A percentile compares a stretch with the other conserved stretches of the same genome.
These are phyloP conservation scores for Dynastes maya DNA, from an alignment of 2,888 invertebrate genomes.

Conservation along the genomic window DNA sequence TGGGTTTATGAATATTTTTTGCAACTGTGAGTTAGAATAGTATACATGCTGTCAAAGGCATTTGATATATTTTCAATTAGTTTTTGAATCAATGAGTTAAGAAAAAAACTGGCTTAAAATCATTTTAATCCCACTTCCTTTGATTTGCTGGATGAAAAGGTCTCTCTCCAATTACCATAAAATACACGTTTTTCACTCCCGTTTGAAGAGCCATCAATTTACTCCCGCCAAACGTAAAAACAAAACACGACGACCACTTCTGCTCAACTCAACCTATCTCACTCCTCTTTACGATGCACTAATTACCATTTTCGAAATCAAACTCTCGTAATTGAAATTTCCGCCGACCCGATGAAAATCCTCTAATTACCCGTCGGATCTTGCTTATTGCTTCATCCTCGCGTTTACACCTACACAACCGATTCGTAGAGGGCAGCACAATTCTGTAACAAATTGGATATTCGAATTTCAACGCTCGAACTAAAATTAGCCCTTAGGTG, in stretches of 20 bases:
- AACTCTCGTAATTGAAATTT: slow-evolving; percentile 20
- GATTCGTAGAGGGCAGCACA: not conserved
- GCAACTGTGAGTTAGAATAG: too few relatives aligned
- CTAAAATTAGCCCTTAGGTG: not conserved
- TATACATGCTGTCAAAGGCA: not conserved
- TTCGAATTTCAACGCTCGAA: not conserved
- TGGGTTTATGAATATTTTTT: not conserved
- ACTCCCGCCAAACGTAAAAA: not conserved
- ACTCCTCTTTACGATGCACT: not conserved
- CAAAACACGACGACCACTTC: not conserved
- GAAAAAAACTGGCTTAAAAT: too few relatives aligned
- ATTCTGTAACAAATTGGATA: slow-evolving; percentile 11
- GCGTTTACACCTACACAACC: slow-evolving; percentile 4
- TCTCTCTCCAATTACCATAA: slow-evolving; percentile 7
- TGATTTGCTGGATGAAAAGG: not conserved
- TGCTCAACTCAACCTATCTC: not conserved
- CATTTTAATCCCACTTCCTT: not conserved
- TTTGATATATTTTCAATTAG: too few relatives aligned
- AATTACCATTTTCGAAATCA: slow-evolving; percentile 37
- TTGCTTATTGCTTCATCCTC: slow-evolving; percentile 13
- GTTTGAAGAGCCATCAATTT: not conserved
- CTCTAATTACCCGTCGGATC: slow-evolving; percentile 25
- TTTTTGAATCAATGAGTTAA: too few relatives aligned
- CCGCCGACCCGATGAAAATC: slow-evolving; percentile 25
- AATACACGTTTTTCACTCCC: slow-evolving; percentile 3